Evolutionary conservation across 2,888 invertebrate genomes (phyloP).

Genomic region (Microctonus aethiopoides): DNA sequence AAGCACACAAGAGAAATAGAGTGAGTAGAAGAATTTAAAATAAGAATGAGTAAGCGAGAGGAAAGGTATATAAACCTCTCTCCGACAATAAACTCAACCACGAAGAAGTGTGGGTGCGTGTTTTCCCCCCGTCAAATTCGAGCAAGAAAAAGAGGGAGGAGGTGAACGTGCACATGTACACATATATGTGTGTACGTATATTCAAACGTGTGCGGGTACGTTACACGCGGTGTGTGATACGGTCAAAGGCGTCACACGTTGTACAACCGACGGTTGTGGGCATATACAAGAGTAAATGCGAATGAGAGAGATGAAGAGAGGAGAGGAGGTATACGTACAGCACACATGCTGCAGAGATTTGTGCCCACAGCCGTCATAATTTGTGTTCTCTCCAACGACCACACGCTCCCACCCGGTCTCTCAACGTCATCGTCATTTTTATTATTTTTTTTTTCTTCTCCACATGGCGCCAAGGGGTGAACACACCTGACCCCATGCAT

Average conservation of each 20-base stretch:
- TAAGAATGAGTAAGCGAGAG: background rate
- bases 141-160: conserved; percentile 29
- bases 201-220: background rate
- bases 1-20: background rate
- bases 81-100: conserved; percentile 57
- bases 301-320: background rate
- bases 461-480: conserved; percentile 23
- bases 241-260: conserved; percentile 8
- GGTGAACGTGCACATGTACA: background rate
- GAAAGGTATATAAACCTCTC: background rate
- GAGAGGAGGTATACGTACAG: background rate
- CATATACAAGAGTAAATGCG: background rate
- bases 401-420: background rate
- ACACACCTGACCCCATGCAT: conserved; percentile 17
- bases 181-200: background rate
- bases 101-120: conserved; percentile 32
- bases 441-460: conserved; percentile 1
- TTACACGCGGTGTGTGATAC: conserved; percentile 8
- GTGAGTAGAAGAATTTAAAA: too few species aligned
- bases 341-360: conserved; percentile 34
- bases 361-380: conserved; percentile 32
- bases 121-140: conserved; percentile 38
- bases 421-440: background rate
- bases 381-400: conserved; percentile 26
- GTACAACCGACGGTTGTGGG: background rate